Evolutionary conservation across 2,113 vertebrate genomes (phyloP), one percentile per base, ranked within the genome.

Genomic region (Aix galericulata): DNA sequence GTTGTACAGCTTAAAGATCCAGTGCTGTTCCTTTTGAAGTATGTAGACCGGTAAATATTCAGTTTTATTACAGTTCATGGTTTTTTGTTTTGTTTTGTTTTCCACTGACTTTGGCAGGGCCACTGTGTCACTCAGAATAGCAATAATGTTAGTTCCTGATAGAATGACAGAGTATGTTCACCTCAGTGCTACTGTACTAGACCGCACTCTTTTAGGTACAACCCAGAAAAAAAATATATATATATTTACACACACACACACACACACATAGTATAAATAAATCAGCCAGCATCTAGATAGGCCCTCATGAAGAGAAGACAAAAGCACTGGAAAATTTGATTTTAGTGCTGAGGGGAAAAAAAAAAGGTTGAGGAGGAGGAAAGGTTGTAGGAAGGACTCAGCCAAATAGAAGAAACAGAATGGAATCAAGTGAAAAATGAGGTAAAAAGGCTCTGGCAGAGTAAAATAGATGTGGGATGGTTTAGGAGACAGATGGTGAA

Each of bases 381-480:
- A 67, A 76, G 38, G 66, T 1, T 1, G 11, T 44, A 67, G n/a
- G 12, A 67, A 72, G 11, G 22, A 26, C 15, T 73, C 21, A 20
- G 13, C 8, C 11, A 25, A 38, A 73, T 13, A 17, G 18, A 36
- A 53, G 56, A 71, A 89, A 67, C 12, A 64, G 69, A 42, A 15
- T 17, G 16, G 12, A 32, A 38, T 64, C 0, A 0, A 60, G 12
- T 29, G 64, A 73, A 44, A 83, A 92, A 60, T 17, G 13, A 2
- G 42, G 13, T 68, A 29, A 89, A 48, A 21, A 20, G 23, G 6
- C 36, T 38, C 42, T 29, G 42, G 2, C 25, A 72, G 52, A 88
- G 46, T 46, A 22, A 52, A 31, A 44, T 17, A 82, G 32, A 40
- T 18, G 29, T 44, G 11, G 67, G 40, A 7, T 38, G 14, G 60